Evolutionary conservation across 1,140 invertebrate genomes (phyloP).

Genomic region (Chionoecetes opilio): DNA sequence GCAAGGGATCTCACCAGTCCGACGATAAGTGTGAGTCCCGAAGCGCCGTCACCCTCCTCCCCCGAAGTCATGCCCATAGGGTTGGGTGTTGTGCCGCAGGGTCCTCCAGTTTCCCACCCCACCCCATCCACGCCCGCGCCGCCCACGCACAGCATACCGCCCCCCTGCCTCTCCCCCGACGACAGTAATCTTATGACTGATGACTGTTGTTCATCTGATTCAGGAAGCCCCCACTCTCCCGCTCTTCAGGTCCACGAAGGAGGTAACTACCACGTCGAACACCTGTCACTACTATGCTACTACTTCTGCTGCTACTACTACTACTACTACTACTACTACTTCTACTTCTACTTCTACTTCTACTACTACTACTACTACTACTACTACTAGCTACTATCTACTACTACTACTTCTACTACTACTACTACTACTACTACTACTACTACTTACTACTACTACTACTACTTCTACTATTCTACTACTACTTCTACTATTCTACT

Average conservation of each 20-base stretch:
- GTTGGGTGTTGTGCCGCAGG: slow-evolving; percentile 53
- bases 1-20: not conserved
- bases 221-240: slow-evolving; percentile 52
- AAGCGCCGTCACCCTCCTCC: slow-evolving; percentile 34
- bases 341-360: not conserved
- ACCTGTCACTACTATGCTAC: not conserved
- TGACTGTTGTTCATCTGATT: slow-evolving; percentile 59
- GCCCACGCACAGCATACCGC: slow-evolving; percentile 38
- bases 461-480: not conserved
- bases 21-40: not conserved
- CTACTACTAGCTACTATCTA: not conserved
- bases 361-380: not conserved
- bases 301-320: not conserved
- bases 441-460: not conserved
- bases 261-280: slow-evolving; percentile 50
- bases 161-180: slow-evolving; percentile 69
- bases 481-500: not conserved
- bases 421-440: not conserved
- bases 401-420: not conserved
- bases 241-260: slow-evolving; percentile 75
- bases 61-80: slow-evolving; percentile 38
- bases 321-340: not conserved
- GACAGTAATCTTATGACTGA: slow-evolving; percentile 27
- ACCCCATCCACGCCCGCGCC: not conserved
- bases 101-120: not conserved